These are phyloP conservation scores for Ectobius pallidus DNA, from an alignment of 2,888 invertebrate species.

Conservation along the genomic window DNA sequence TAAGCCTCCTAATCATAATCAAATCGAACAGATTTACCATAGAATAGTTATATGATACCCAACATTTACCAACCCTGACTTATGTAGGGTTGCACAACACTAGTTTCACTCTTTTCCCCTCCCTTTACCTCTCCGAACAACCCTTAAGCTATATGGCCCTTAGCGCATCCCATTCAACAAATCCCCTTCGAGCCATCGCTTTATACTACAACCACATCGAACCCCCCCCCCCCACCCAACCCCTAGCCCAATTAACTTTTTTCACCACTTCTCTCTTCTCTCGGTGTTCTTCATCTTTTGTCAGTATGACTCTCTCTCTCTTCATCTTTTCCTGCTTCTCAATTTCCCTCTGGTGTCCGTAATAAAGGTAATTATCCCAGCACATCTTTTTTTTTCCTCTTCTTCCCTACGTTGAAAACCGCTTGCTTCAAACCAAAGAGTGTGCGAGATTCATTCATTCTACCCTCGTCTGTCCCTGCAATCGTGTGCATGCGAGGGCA, in stretches of 20 bases:
- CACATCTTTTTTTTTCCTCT: background rate
- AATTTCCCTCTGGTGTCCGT: conserved; percentile 30
- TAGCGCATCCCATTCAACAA: conserved; percentile 26
- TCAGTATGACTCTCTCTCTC: conserved; percentile 18
- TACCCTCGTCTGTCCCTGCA: background rate
- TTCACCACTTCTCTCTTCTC: background rate
- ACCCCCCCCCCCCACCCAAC: background rate
- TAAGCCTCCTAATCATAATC: too few relatives aligned
- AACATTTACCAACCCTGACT: too few relatives aligned
- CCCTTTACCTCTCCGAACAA: background rate
- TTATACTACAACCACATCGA: conserved; percentile 23
- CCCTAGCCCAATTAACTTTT: background rate
- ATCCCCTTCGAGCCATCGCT: conserved; percentile 22
- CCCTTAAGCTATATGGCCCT: conserved; percentile 8
- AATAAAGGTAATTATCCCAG: conserved; percentile 26
- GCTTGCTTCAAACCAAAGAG: too few relatives aligned
- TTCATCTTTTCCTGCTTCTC: conserved; percentile 10
- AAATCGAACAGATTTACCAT: too few relatives aligned
- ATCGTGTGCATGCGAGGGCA: conserved; percentile 4
- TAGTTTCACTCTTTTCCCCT: too few relatives aligned
- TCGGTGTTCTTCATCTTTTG: conserved; percentile 34
- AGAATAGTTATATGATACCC: too few relatives aligned
- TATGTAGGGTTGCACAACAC: too few relatives aligned
- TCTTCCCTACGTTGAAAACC: background rate
- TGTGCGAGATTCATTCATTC: background rate